Base-by-base conservation (phyloP, 2,797 vertebrate species). In the Syngnathus rostellatus region DNA sequence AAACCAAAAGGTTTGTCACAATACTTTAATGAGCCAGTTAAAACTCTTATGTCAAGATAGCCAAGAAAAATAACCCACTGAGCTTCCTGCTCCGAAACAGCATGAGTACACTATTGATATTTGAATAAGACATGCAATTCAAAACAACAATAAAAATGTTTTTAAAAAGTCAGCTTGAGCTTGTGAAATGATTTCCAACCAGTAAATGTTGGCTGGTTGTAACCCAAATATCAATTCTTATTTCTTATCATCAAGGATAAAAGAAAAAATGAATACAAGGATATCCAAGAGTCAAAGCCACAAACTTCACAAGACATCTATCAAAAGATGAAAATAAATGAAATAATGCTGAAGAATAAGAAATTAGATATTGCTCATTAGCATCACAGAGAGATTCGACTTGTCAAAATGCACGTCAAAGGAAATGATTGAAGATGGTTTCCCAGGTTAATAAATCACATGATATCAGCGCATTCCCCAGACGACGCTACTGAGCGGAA, bases 1-100 rank as follows among this genome's bases (percentile, higher is more conserved):
- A 76, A 79, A 69, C 64, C 63, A 31, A 37, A 19, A 17, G 39
- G 38, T 10, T 17, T 21, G 58, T 41, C 19, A 60, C 58, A 60
- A 41, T 41, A 60, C 17, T 39, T 60, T 21, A 60, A 60, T 21
- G 58, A 60, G 37, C 38, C 5, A 39, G 38, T 38, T 41, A 65
- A 75, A 77, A 75, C 64, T 77, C 69, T 68, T 62, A 53, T 70
- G 71, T 78, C 64, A 67, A 62, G 77, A 76, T 53, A 62, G 23
- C 39, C 9, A 31, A 55, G 74, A 77, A 77, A 80, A 81, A 70
- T 65, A 31, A 63, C 50, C 62, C 6, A 41, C 67, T 68, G 77
- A 77, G 68, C 67, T 71, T 70, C 65, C 65, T 58, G 65, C 58
- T 64, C 0, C 1, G 9, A 66, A 73, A 41, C 53, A 23, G 59